Evolutionary conservation across 2,113 vertebrate species (phyloP), one percentile per base, ranked within the genome.

Genomic region (Machaerirhynchus nigripectus): DNA sequence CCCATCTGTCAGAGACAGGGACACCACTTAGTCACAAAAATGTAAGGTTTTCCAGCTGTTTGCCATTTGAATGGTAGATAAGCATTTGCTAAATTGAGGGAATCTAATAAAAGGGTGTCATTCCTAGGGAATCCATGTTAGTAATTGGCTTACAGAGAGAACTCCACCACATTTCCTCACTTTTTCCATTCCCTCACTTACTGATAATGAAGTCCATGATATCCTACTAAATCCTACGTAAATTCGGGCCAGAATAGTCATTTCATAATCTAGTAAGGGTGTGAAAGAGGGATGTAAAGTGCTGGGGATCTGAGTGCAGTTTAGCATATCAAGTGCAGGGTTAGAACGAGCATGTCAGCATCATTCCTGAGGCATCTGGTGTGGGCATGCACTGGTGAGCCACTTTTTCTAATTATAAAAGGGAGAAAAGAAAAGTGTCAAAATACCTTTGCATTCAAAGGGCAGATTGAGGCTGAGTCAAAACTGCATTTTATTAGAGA

Each of bases 101-200:
- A 84, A 91, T 70, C 64, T 70, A 65, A 64, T 92, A 73, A 85
- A 64, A 95, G 33, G 6, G 15, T 83, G 71, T 74, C 40, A 37
- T 87, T 87, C 47, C 53, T 81, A 60, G 44, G 82, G 80, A 92
- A 67, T 93, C 63, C 67, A 6, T 44, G 20, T 84, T 90, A 71
- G 75, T n/a, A 91, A 65, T 55, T 63, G 76, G 42, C 93, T 93
- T 75, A 80, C 39, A 47, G 69, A 76, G 49, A 28, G 35, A 77
- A 30, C 50, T 95, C 68, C 52, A 71, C 76, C 83, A 59, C 47
- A 47, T 88, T 90, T 86, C 68, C 60, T 90, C 88, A 81, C 84
- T 94, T 92, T 90, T 96, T 94, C 89, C 76, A 89, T 95, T 96
- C 68, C 42, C 67, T 93, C 77, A 84, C 67, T 92, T 92, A 47